These are phyloP conservation scores for Hystrix brachyura DNA, from an alignment of 2,113 vertebrate genomes.

Conservation along the genomic window DNA sequence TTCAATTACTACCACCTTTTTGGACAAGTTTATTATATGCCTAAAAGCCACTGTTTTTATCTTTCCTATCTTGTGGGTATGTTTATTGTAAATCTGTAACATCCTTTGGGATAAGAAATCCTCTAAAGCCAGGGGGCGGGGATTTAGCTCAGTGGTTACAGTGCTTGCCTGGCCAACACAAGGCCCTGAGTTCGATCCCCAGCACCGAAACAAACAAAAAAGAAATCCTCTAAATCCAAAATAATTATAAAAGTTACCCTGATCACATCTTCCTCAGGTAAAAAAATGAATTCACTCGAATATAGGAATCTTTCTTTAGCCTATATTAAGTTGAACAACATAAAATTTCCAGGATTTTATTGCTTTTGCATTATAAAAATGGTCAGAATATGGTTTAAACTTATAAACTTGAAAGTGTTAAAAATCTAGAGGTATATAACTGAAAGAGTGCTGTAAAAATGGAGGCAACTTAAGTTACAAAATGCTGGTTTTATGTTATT, in stretches of 20 bases:
- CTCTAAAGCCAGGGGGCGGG: neutral
- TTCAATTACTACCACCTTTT: neutral
- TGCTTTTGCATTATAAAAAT: slow-evolving; percentile 33
- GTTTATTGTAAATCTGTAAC: neutral
- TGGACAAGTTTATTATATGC: neutral
- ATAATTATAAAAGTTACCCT: slow-evolving; percentile 13
- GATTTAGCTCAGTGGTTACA: no score
- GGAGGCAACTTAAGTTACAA: neutral
- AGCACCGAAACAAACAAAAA: neutral
- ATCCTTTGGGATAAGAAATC: slow-evolving; percentile 39
- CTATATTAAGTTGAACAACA: neutral
- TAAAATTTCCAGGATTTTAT: neutral
- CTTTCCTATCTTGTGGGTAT: neutral
- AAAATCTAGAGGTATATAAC: neutral
- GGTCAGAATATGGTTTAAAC: neutral
- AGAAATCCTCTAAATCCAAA: slow-evolving; percentile 39
- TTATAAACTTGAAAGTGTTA: neutral
- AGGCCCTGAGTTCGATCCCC: no score
- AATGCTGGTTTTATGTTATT: neutral
- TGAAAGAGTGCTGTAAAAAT: neutral
- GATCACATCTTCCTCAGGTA: neutral
- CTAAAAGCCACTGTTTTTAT: slow-evolving; percentile 23
- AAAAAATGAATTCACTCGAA: neutral
- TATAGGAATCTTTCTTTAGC: neutral
- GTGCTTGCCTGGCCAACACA: no score